phyloP scores from a whole-genome alignment of 2,888 invertebrate genomes.

The Panorpa germanica region DNA sequence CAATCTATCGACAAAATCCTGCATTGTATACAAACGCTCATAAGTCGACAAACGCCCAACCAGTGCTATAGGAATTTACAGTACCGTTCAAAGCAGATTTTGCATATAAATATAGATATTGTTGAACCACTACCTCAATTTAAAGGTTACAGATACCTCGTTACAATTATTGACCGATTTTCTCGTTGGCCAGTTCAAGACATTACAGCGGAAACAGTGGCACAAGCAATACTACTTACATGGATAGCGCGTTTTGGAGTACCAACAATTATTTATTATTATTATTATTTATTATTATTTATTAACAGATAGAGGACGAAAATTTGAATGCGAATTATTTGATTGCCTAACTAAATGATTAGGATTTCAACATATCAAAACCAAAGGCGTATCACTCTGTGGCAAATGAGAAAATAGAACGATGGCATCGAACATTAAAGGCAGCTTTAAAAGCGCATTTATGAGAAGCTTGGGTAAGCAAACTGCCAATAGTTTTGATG shows the following conservation, averaged over 20 bases:
- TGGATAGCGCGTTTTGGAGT: conserved; percentile 11
- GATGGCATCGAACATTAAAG: conserved; percentile 13
- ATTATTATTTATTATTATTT: no score
- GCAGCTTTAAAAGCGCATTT: no score
- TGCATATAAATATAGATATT: no score
- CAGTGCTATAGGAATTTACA: no score
- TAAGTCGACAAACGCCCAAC: conserved; percentile 10
- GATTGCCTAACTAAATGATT: conserved; percentile 8
- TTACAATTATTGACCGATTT: conserved; percentile 6
- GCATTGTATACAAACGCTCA: conserved; percentile 10
- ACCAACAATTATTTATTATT: conserved; percentile 10
- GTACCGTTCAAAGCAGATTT: no score
- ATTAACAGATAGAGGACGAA: conserved; percentile 11
- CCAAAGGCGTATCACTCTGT: conserved; percentile 12
- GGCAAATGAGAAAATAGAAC: conserved; percentile 12
- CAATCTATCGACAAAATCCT: conserved; percentile 7
- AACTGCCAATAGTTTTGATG: no score
- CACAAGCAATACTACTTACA: no score
- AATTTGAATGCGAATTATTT: conserved; percentile 11
- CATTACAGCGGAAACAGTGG: conserved; percentile 7
- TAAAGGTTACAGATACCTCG: conserved; percentile 4
- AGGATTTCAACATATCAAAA: conserved; percentile 8
- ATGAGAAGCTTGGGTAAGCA: no score
- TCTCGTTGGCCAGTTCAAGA: conserved; percentile 9
- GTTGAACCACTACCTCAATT: no score